A percentile compares a stretch with the other conserved stretches of the same genome.
phyloP scores from a whole-genome alignment of 2,113 vertebrate species.

The Centropus unirufus region DNA sequence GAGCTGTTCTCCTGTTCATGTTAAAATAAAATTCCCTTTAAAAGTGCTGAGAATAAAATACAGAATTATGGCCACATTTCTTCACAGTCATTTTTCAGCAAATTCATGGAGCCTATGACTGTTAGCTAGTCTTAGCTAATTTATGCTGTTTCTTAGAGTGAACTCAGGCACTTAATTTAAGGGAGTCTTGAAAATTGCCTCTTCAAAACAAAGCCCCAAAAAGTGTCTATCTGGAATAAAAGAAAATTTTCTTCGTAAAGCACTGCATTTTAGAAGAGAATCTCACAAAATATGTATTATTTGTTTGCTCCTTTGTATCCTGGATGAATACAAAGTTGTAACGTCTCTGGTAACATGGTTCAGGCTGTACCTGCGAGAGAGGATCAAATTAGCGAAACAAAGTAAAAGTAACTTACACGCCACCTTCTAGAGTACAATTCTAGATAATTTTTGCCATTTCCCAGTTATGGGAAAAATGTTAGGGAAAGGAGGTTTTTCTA shows the following conservation, averaged over 20 bases:
- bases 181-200: neutral
- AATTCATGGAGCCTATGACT: neutral
- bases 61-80: neutral
- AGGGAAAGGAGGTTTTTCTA: neutral
- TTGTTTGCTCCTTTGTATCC: neutral
- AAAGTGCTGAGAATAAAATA: neutral
- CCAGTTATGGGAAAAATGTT: neutral
- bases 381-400: neutral
- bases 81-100: neutral
- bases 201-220: neutral
- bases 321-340: neutral
- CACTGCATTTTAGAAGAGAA: neutral
- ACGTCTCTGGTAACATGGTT: neutral
- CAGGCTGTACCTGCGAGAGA: neutral
- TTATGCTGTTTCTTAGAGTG: neutral
- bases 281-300: accelerated
- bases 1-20: neutral
- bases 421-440: neutral
- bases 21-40: neutral
- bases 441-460: neutral
- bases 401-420: neutral
- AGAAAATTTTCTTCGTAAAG: neutral
- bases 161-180: neutral
- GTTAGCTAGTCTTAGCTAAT: neutral
- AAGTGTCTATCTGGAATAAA: neutral